These are phyloP conservation scores for Setipinna tenuifilis DNA, from an alignment of 2,797 vertebrate genomes.

Conservation along the genomic window DNA sequence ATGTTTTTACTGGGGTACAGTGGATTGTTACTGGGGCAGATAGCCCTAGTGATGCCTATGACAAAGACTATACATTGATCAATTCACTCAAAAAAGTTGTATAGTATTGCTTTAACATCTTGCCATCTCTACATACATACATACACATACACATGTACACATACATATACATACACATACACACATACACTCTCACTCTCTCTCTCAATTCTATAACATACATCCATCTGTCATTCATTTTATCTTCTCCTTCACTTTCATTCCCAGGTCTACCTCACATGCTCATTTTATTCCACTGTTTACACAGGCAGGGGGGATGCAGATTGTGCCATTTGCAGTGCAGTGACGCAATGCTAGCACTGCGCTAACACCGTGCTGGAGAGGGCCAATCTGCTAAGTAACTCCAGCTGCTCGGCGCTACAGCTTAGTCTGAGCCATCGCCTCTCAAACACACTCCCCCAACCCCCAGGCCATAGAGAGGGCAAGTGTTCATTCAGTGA, in stretches of 20 bases:
- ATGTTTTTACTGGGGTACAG: no score
- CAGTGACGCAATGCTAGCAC: conserved; percentile 53
- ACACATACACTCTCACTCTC: no score
- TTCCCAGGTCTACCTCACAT: not conserved
- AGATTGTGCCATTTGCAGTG: conserved; percentile 70
- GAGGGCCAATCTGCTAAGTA: conserved; percentile 56
- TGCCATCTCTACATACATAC: no score
- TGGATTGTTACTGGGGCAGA: no score
- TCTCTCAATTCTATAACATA: not conserved
- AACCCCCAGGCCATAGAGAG: conserved; percentile 44
- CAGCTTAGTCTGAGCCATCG: not conserved
- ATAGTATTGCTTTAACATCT: no score
- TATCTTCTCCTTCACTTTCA: conserved; percentile 50
- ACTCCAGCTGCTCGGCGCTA: conserved; percentile 68
- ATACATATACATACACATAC: no score
- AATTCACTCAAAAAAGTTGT: no score
- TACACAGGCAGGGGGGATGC: conserved; percentile 61
- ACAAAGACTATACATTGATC: no score
- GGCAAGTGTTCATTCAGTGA: conserved; percentile 47
- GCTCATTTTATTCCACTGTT: conserved; percentile 43
- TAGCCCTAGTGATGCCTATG: no score
- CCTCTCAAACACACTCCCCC: not conserved
- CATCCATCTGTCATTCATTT: conserved; percentile 49
- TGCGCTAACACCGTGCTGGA: conserved; percentile 55
- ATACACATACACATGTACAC: no score